phyloP scores from a whole-genome alignment of 92 coral and sea anemone species.

The Porites rus region DNA sequence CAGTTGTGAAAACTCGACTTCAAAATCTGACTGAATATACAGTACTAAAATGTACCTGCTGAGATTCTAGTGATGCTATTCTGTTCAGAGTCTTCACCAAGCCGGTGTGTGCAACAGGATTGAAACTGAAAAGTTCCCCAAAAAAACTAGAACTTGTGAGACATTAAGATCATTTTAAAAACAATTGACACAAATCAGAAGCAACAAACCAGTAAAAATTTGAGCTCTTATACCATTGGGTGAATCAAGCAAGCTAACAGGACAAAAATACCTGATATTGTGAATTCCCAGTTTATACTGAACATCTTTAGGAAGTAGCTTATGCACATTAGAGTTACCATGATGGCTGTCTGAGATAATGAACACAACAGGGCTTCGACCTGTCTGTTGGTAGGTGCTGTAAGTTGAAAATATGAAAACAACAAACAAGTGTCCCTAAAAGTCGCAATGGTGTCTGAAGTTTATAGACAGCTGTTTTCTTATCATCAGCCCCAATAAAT shows the following conservation, averaged over 20 bases:
- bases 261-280: constrained; percentile 72
- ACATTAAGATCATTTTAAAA: background rate
- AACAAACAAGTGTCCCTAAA: too few species aligned
- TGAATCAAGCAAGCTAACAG: too few species aligned
- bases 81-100: constrained; percentile 84
- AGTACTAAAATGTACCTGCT: constrained; percentile 62
- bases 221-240: too few species aligned
- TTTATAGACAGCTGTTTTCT: too few species aligned
- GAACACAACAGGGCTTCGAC: constrained; percentile 92
- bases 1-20: too few species aligned
- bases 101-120: constrained; percentile 96
- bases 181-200: too few species aligned
- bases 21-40: too few species aligned
- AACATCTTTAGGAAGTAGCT: constrained; percentile 83
- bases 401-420: background rate
- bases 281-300: constrained; percentile 70
- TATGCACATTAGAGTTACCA: constrained; percentile 88
- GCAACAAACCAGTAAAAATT: too few species aligned
- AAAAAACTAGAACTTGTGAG: background rate
- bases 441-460: too few species aligned
- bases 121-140: constrained; percentile 66
- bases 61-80: constrained; percentile 75
- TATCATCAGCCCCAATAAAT: too few species aligned
- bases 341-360: constrained; percentile 93
- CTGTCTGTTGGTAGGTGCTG: constrained; percentile 79